phyloP scores from a whole-genome alignment of 2,888 invertebrate genomes.

The Eilema sororculum region DNA sequence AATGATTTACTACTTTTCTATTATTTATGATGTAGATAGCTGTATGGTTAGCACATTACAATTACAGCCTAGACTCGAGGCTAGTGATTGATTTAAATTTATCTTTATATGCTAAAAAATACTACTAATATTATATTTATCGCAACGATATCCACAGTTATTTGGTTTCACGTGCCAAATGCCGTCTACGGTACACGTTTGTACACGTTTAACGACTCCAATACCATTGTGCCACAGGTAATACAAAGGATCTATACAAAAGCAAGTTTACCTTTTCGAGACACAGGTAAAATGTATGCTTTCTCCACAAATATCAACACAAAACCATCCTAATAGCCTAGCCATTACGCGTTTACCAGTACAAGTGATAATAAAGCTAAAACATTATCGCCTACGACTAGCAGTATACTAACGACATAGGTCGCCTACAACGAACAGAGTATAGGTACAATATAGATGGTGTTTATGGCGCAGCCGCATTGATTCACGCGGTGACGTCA shows the following conservation, averaged over 20 bases:
- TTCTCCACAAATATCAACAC: constrained; percentile 27
- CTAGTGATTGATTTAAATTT: too few relatives aligned
- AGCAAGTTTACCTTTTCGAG: constrained; percentile 3
- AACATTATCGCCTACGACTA: constrained; percentile 47
- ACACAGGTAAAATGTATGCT: constrained; percentile 6
- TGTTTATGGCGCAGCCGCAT: constrained; percentile 40
- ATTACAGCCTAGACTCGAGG: too few relatives aligned
- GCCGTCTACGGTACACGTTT: neutral
- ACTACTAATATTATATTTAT: neutral
- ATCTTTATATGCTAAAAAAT: too few relatives aligned
- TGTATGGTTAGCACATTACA: too few relatives aligned
- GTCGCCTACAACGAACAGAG: constrained; percentile 23
- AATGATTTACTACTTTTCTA: too few relatives aligned
- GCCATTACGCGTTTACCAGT: constrained; percentile 35
- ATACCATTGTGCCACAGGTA: neutral
- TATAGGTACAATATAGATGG: constrained; percentile 19
- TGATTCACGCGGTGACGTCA: constrained; percentile 76
- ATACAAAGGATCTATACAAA: constrained; percentile 5
- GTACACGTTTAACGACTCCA: neutral
- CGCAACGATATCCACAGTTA: neutral
- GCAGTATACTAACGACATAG: constrained; percentile 25
- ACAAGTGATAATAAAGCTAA: constrained; percentile 41
- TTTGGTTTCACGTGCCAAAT: neutral
- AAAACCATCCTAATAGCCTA: constrained; percentile 37
- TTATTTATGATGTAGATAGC: too few relatives aligned